Evolutionary conservation across 92 coral and sea anemone species (phyloP).

Genomic region (Epizoanthus ramosus): DNA sequence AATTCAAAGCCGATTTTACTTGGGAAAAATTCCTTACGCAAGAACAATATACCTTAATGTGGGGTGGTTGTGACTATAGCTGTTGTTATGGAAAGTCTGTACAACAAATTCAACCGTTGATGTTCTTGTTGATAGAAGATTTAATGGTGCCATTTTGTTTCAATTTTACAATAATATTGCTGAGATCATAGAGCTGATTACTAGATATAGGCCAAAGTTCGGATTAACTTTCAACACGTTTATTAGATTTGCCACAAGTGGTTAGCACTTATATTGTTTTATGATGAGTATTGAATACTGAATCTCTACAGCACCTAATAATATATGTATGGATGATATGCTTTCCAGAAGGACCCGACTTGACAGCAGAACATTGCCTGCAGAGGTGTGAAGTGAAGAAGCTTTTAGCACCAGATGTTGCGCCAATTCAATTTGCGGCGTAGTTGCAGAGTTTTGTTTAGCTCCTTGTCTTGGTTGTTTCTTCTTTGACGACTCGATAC

Average conservation of each 20-base stretch:
- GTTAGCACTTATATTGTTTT: background rate
- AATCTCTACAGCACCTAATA: slow-evolving; percentile 6
- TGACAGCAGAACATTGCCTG: slow-evolving; percentile 9
- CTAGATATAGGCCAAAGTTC: slow-evolving; percentile 35
- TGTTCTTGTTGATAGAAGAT: slow-evolving; percentile 37
- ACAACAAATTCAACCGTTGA: background rate
- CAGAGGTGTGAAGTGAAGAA: slow-evolving; percentile 36
- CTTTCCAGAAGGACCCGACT: background rate
- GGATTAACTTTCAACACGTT: slow-evolving; percentile 20
- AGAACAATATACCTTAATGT: no score
- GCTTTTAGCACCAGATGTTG: slow-evolving; percentile 48
- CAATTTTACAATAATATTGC: slow-evolving; percentile 19
- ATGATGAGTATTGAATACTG: no score
- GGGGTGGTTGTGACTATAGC: background rate
- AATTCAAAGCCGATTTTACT: background rate
- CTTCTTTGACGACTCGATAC: background rate
- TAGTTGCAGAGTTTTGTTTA: background rate
- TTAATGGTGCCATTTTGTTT: slow-evolving; percentile 14
- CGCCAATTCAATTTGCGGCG: background rate
- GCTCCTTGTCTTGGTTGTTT: background rate
- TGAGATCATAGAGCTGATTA: slow-evolving; percentile 23
- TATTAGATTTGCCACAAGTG: slow-evolving; percentile 10
- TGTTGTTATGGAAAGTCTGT: background rate
- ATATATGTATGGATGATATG: background rate
- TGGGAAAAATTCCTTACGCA: no score